phyloP scores from a whole-genome alignment of 2,797 vertebrate species.

The Sylvilagus floridanus region DNA sequence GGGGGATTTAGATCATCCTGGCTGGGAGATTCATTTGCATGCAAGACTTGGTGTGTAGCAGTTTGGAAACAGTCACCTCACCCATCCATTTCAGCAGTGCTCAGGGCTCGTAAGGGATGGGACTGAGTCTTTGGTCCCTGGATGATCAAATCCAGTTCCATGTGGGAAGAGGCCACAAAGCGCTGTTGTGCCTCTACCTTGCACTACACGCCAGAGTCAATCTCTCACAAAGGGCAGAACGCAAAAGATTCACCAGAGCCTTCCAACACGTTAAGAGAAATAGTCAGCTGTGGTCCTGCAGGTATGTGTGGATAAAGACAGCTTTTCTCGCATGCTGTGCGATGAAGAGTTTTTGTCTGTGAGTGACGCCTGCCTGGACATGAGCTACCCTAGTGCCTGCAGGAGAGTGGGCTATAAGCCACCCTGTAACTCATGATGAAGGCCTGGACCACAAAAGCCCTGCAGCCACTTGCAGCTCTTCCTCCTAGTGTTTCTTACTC shows the following conservation, averaged over 20 bases:
- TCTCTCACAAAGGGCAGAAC: not conserved
- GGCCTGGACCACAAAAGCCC: not conserved
- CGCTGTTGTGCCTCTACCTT: not conserved
- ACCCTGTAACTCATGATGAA: not conserved
- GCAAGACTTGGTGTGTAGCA: not conserved
- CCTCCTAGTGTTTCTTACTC: not conserved
- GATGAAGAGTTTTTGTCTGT: not conserved
- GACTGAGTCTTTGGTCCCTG: not conserved
- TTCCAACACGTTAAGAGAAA: not conserved
- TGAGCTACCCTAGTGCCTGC: not conserved
- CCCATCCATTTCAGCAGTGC: not conserved
- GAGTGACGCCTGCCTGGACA: not conserved
- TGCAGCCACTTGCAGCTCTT: not conserved
- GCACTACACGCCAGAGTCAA: not conserved
- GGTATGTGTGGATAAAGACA: not conserved
- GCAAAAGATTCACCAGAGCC: not conserved
- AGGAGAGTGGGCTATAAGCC: rapidly evolving
- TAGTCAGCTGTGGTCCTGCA: rapidly evolving
- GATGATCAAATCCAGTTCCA: not conserved
- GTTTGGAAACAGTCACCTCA: not conserved
- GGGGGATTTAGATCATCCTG: not conserved
- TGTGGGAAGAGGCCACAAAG: not conserved
- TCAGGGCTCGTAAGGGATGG: not conserved
- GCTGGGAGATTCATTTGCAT: not conserved
- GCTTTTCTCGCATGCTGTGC: not conserved